Conservation (phyloP, 2,113 vertebrate genomes). For the Amblyornis subalaris region DNA sequence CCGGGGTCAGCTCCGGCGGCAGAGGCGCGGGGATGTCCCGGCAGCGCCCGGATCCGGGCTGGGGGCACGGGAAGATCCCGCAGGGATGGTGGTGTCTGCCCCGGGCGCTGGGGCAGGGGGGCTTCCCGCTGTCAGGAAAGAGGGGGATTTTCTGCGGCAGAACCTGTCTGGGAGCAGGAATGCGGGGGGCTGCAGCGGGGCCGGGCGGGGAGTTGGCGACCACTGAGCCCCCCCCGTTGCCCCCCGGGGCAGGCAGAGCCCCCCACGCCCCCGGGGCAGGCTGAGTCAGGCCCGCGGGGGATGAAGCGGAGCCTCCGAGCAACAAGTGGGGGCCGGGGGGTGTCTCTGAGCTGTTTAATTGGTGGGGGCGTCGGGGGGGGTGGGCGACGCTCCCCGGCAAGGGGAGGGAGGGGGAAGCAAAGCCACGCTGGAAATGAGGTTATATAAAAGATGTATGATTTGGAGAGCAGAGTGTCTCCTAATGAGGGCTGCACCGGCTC, state of each 20-base stretch:
- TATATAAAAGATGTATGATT: conserved; percentile 76
- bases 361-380: not conserved
- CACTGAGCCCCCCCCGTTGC: not conserved
- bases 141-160: not conserved
- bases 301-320: not conserved
- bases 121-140: not conserved
- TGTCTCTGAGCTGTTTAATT: conserved; percentile 7
- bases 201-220: not conserved
- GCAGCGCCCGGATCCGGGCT: fast-evolving
- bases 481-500: conserved; percentile 73
- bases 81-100: fast-evolving
- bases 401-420: not conserved
- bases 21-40: not conserved
- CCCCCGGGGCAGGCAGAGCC: not conserved
- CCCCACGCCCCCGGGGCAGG: not conserved
- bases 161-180: not conserved
- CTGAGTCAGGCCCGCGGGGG: not conserved
- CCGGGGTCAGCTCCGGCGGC: not conserved
- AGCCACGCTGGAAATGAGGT: conserved; percentile 53
- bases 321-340: conserved; percentile 2
- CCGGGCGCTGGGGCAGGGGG: not conserved
- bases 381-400: not conserved
- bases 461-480: conserved; percentile 63
- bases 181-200: not conserved
- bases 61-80: not conserved